Percentiles rank a stretch among this genome's conserved stretches.
phyloP scores from a whole-genome alignment of 1,140 invertebrate genomes.

The Teleopsis dalmanni region DNA sequence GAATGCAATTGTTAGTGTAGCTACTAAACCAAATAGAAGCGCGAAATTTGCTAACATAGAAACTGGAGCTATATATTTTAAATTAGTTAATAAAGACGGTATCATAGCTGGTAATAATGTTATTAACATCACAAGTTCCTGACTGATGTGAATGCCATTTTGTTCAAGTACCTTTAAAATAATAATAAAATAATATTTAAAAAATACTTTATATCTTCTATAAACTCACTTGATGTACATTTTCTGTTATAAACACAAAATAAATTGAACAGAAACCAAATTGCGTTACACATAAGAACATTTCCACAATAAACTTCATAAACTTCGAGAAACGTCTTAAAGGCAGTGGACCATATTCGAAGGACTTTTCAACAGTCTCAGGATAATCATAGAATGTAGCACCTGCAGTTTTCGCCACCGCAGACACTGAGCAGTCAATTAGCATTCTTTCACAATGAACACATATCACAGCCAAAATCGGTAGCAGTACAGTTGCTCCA shows the following conservation, averaged over 20 bases:
- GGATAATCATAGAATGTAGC: conserved; percentile 56
- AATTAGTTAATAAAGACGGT: conserved; percentile 65
- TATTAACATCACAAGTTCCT: conserved; percentile 61
- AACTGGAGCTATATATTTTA: conserved; percentile 66
- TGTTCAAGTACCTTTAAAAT: conserved; percentile 55
- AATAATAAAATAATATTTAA: conserved; percentile 3
- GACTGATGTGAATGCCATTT: conserved; percentile 52
- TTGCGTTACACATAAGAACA: conserved; percentile 84
- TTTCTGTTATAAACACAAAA: conserved; percentile 83
- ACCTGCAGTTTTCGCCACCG: conserved; percentile 29
- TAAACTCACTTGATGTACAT: conserved; percentile 59
- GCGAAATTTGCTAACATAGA: conserved; percentile 63
- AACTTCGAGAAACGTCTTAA: conserved; percentile 52
- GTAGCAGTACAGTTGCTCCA: conserved; percentile 57
- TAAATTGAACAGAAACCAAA: conserved; percentile 93
- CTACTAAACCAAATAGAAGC: conserved; percentile 56
- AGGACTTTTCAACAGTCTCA: conserved; percentile 69
- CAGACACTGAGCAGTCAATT: conserved; percentile 26
- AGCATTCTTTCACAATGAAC: conserved; percentile 63
- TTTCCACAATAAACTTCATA: conserved; percentile 62
- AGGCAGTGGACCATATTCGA: conserved; percentile 59
- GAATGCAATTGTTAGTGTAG: conserved; percentile 62
- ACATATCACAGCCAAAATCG: conserved; percentile 61
- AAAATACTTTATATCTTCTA: not conserved
- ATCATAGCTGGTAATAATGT: conserved; percentile 64